These are phyloP conservation scores for Perca flavescens DNA, from an alignment of 2,113 vertebrate genomes.

Conservation along the genomic window DNA sequence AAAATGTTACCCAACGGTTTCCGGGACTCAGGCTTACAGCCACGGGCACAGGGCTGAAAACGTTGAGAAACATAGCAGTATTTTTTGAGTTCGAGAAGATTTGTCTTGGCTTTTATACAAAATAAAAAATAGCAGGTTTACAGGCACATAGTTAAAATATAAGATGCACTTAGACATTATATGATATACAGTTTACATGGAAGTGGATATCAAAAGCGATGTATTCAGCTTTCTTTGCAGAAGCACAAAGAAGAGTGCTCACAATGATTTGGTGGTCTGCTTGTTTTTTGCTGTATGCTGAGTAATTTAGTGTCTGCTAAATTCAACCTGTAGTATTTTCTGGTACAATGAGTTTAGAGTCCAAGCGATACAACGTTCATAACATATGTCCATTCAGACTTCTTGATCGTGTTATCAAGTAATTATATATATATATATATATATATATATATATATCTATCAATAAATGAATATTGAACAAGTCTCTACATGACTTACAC, in stretches of 20 bases:
- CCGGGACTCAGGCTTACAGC: conserved; percentile 84
- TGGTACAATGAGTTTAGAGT: not conserved
- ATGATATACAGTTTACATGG: conserved; percentile 8
- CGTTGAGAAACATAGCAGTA: conserved; percentile 85
- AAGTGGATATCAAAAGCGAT: conserved; percentile 34
- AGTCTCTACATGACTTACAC: conserved; percentile 5
- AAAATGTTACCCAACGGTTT: conserved; percentile 91
- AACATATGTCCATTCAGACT: conserved; percentile 30
- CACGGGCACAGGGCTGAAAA: conserved; percentile 86
- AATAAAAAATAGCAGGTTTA: conserved; percentile 85
- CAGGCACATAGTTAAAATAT: conserved; percentile 90
- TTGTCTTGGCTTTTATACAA: conserved; percentile 86
- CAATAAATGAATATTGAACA: conserved; percentile 12
- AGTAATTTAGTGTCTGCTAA: not conserved
- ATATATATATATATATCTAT: not conserved
- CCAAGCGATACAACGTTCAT: conserved; percentile 6
- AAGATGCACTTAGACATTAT: conserved; percentile 77
- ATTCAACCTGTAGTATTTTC: not conserved
- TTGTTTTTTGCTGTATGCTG: not conserved
- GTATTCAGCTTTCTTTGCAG: conserved; percentile 33
- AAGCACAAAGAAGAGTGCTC: conserved; percentile 12
- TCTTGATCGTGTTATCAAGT: conserved; percentile 8
- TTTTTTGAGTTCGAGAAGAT: conserved; percentile 87
- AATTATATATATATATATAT: not conserved
- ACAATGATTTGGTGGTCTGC: not conserved